These are phyloP conservation scores for Montipora capitata DNA, from an alignment of 92 coral and sea anemone species.

Conservation along the genomic window DNA sequence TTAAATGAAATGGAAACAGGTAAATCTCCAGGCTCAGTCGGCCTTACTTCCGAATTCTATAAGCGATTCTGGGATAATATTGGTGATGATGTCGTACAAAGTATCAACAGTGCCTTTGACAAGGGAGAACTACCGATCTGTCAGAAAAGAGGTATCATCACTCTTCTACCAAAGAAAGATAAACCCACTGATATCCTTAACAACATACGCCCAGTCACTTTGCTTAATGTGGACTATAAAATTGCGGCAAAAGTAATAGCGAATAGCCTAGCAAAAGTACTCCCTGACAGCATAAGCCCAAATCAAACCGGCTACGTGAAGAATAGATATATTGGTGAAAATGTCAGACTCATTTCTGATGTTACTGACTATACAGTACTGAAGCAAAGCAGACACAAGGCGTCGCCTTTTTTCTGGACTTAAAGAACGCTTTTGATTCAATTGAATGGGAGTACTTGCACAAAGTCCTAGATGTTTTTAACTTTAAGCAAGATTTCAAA, in stretches of 20 bases:
- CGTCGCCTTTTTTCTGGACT: background rate
- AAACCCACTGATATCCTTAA: background rate
- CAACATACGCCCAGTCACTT: background rate
- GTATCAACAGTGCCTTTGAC: no score
- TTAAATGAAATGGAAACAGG: background rate
- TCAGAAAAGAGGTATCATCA: no score
- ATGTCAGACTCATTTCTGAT: background rate
- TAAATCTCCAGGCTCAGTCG: background rate
- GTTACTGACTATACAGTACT: background rate
- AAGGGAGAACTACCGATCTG: no score
- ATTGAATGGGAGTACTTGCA: background rate
- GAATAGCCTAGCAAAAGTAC: background rate
- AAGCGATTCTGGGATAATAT: no score
- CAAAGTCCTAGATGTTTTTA: constrained; percentile 15
- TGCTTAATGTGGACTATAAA: background rate
- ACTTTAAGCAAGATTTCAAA: background rate
- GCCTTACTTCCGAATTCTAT: no score
- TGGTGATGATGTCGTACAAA: no score
- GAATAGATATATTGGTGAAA: background rate
- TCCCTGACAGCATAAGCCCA: background rate
- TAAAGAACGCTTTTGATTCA: background rate
- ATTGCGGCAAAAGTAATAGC: background rate
- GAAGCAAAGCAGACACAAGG: background rate
- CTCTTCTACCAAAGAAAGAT: no score
- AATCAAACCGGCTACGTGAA: background rate